Conservation (phyloP, 2,888 invertebrate genomes). For the Drepana falcataria region DNA sequence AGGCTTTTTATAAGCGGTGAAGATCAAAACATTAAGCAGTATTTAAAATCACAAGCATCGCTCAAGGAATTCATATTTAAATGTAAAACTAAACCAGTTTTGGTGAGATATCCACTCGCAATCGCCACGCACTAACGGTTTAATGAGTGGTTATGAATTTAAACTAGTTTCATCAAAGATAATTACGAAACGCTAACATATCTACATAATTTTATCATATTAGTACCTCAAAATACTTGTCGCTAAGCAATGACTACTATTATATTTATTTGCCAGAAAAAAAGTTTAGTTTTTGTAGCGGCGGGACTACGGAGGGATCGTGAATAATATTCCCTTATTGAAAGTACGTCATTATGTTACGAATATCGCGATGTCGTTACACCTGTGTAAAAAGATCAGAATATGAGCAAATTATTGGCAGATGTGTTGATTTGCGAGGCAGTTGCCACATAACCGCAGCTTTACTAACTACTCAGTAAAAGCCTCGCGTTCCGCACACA, state of each 20-base stretch:
- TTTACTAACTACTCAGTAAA: constrained; percentile 56
- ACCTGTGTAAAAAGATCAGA: constrained; percentile 1
- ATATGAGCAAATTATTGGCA: constrained; percentile 18
- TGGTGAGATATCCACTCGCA: constrained; percentile 25
- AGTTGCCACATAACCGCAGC: constrained; percentile 63
- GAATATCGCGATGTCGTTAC: too few relatives aligned
- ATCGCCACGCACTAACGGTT: constrained; percentile 25
- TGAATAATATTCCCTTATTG: background rate
- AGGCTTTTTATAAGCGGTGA: too few relatives aligned
- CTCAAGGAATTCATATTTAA: constrained; percentile 2
- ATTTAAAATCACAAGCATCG: constrained; percentile 6
- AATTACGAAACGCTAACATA: constrained; percentile 7
- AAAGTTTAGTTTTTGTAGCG: too few relatives aligned
- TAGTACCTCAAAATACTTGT: background rate
- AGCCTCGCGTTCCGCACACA: constrained; percentile 71
- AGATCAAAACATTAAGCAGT: constrained; percentile 2
- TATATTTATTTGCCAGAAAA: too few relatives aligned
- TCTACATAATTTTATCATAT: background rate
- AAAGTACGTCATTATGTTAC: too few relatives aligned
- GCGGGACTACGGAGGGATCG: background rate
- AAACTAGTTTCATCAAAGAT: constrained; percentile 28
- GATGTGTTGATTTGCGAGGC: constrained; percentile 19
- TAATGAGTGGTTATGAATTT: constrained; percentile 30
- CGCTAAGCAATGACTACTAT: background rate
- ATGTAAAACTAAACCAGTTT: constrained; percentile 34